Base-by-base conservation (phyloP, 2,888 invertebrate genomes). In the Noctua fimbriata region DNA sequence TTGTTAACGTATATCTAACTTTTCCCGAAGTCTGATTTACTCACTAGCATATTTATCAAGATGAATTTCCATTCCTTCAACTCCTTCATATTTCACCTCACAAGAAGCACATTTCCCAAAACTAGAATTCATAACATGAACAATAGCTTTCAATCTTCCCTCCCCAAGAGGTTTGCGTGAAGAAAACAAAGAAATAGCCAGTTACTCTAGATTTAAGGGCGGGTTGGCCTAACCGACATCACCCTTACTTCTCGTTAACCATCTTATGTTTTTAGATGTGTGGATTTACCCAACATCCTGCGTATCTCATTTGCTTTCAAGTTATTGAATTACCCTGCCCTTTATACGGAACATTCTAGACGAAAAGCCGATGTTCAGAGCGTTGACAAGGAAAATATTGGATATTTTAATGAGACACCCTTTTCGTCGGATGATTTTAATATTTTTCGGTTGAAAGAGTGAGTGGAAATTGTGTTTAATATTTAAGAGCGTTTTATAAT, bases 321-420 rank as follows among this genome's bases (percentile, higher is more conserved):
- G 78, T 83, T 88, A 87, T 88, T 88, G 86, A 87, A 88, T 88
- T 85, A 85, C 78, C 58, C n/a, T 69, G 52, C 36, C 78, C 63
- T 85, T 79, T 79, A 78, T 87, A 55, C 49, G 66, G 60, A 76
- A 69, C 66, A 76, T 36, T 65, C 60, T 81, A 75, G 71, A 77
- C 67, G 82, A 73, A 77, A 81, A 81, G 67, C 73, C 83, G 76
- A 85, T 88, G 69, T 73, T 65, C 65, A 65, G 76, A 67, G 78
- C 78, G 78, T 80, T 88, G 85, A 84, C 81, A 76, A 79, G 79
- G 81, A 89, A 83, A 87, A 84, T 86, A 89, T 89, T 88, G 78
- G 70, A 81, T 83, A 69, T 87, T 87, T 82, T 88, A 88, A 89
- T 87, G 82, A 89, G 73, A 82, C 69, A 63, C 58, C 63, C 69